phyloP scores from a whole-genome alignment of 2,888 invertebrate genomes.

The Marronus borbonicus region DNA sequence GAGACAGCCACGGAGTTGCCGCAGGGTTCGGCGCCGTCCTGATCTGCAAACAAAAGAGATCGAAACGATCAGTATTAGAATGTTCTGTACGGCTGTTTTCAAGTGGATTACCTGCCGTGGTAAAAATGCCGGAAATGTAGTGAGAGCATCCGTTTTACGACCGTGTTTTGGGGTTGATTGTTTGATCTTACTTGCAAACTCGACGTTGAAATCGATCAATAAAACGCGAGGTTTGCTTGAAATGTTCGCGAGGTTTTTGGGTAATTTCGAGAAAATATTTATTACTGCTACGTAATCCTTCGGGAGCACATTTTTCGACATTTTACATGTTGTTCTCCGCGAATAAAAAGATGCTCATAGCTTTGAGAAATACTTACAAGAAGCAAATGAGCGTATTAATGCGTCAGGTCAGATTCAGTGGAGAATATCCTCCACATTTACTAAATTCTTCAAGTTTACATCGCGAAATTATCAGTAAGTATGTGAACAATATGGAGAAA shows the following conservation, averaged over 20 bases:
- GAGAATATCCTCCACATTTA: no score
- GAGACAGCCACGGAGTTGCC: slow-evolving; percentile 91
- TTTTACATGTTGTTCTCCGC: no score
- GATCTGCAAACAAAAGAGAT: slow-evolving; percentile 75
- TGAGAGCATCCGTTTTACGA: neutral
- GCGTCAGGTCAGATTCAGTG: no score
- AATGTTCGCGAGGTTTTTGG: neutral
- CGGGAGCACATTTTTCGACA: no score
- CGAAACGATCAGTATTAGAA: neutral
- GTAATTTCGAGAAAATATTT: no score
- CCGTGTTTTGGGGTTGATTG: slow-evolving; percentile 15
- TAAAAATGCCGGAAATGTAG: slow-evolving; percentile 10
- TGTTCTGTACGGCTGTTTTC: neutral
- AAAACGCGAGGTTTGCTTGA: neutral
- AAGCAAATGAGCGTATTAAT: no score
- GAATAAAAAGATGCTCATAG: no score
- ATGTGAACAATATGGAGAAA: no score
- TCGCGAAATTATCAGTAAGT: no score
- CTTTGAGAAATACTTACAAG: no score
- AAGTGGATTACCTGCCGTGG: slow-evolving; percentile 11
- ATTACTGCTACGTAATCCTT: no score
- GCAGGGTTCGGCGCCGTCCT: slow-evolving; percentile 95
- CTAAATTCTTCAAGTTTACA: no score
- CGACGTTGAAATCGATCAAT: neutral
- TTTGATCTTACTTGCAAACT: slow-evolving; percentile 17